Evolutionary conservation across 23 tunicate species (phyloP).

Genomic region (Styela plicata): DNA sequence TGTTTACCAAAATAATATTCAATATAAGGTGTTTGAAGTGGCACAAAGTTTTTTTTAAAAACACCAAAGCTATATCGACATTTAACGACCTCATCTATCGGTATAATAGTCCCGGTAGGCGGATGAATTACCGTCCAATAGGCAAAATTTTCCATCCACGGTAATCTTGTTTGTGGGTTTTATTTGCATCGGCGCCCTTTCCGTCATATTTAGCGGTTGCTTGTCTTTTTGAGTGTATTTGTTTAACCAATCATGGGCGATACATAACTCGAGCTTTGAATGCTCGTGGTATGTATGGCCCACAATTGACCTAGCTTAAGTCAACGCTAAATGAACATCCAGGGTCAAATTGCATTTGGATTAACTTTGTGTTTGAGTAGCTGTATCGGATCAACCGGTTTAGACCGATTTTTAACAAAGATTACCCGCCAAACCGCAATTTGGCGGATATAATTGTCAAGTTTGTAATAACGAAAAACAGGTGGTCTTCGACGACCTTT

Average conservation of each 20-base stretch:
- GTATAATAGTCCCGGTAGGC: not conserved
- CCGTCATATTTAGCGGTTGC: not conserved
- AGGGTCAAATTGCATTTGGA: not conserved
- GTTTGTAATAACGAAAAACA: not conserved
- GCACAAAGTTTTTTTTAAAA: no score
- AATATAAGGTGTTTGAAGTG: no score
- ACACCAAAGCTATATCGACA: not conserved
- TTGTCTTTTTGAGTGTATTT: not conserved
- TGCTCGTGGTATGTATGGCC: not conserved
- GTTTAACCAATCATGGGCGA: not conserved
- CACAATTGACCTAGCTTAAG: not conserved
- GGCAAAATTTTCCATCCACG: not conserved
- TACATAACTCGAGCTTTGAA: not conserved
- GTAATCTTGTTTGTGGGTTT: not conserved
- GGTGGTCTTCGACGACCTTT: not conserved
- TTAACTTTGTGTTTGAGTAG: not conserved
- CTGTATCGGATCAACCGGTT: not conserved
- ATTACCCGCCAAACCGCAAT: not conserved
- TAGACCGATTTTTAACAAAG: not conserved
- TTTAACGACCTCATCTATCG: not conserved
- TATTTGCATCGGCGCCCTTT: not conserved
- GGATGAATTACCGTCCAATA: not conserved
- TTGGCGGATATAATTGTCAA: not conserved
- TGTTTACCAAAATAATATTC: not conserved
- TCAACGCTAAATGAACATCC: not conserved